Evolutionary conservation across 2,797 vertebrate genomes (phyloP).

Genomic region (Xiphophorus birchmanni): DNA sequence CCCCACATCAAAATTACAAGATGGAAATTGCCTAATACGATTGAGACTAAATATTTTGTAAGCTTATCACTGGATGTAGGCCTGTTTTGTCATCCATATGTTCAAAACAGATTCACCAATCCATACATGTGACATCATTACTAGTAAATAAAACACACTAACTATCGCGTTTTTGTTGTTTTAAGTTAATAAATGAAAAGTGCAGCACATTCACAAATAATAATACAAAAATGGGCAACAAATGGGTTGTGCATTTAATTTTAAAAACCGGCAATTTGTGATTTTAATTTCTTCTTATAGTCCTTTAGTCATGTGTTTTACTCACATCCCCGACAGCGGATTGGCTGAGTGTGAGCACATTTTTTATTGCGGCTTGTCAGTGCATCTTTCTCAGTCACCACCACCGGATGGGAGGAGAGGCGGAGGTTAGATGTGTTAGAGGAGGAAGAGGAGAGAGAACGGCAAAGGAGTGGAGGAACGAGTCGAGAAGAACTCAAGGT

Average conservation of each 20-base stretch:
- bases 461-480: constrained; percentile 50
- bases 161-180: background rate
- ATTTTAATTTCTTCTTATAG: constrained; percentile 28
- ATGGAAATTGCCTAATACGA: background rate
- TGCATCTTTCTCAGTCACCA: constrained; percentile 67
- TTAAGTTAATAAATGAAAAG: background rate
- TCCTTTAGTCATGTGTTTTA: constrained; percentile 29
- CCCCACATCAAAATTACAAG: background rate
- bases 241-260: background rate
- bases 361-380: constrained; percentile 71
- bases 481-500: constrained; percentile 54
- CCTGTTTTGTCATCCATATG: background rate
- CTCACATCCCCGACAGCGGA: constrained; percentile 52
- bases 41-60: background rate
- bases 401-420: constrained; percentile 68
- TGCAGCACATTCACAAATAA: background rate
- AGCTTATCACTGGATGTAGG: background rate
- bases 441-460: constrained; percentile 49
- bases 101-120: background rate
- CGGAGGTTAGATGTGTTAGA: constrained; percentile 59
- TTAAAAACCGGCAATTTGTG: background rate
- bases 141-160: background rate
- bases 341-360: constrained; percentile 68
- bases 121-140: background rate
- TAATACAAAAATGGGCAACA: background rate